Conservation (phyloP, 2,888 invertebrate genomes). For the Pollenia amentaria region DNA sequence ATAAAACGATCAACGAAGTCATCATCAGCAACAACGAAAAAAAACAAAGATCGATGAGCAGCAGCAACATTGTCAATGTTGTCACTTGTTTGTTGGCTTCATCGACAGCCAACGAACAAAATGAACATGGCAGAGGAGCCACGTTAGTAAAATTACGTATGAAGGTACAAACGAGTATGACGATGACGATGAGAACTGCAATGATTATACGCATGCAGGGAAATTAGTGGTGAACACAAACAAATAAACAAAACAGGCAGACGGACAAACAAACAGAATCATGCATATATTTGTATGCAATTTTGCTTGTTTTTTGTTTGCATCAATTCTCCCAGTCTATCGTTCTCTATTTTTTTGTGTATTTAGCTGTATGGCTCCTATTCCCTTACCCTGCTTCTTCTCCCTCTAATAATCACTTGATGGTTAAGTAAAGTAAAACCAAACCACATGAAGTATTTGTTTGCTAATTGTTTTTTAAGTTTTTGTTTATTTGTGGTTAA, state of each 20-base stretch:
- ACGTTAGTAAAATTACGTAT: background rate
- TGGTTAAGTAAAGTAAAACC: constrained; percentile 29
- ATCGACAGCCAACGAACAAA: constrained; percentile 49
- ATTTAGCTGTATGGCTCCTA: background rate
- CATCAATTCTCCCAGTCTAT: constrained; percentile 30
- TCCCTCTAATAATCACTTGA: background rate
- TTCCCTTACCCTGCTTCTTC: background rate
- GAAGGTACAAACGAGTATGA: constrained; percentile 32
- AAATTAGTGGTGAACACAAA: constrained; percentile 46
- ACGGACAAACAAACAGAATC: constrained; percentile 31
- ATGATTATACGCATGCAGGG: constrained; percentile 53
- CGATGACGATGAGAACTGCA: background rate
- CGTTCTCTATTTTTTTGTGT: constrained; percentile 1
- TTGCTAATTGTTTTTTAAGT: constrained; percentile 71
- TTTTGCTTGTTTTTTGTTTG: constrained; percentile 50
- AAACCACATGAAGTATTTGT: constrained; percentile 60
- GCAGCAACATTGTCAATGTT: constrained; percentile 70
- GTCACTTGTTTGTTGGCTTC: constrained; percentile 54
- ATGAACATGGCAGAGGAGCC: constrained; percentile 37
- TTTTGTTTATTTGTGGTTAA: constrained; percentile 51
- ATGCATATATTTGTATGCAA: constrained; percentile 59
- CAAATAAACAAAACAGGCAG: constrained; percentile 15
- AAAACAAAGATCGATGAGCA: constrained; percentile 70
- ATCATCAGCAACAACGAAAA: constrained; percentile 46
- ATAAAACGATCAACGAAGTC: constrained; percentile 52